Base-by-base conservation (phyloP, 2,888 invertebrate genomes). In the Tiphia femorata region DNA sequence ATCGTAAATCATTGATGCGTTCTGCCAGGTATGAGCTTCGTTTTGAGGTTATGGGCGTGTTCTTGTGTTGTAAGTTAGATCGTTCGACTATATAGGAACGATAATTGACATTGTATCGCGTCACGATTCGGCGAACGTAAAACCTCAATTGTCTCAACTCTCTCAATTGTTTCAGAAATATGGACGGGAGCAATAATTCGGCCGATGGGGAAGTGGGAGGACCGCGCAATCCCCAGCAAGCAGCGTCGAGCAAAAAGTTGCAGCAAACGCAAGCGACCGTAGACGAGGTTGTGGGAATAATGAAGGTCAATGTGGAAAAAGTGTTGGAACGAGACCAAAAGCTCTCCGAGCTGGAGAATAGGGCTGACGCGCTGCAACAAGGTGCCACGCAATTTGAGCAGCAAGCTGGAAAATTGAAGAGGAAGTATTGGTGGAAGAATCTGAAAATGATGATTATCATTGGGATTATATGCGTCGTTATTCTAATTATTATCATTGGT, bases 381-480 rank as follows among this genome's bases (percentile, higher is more conserved):
- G 96, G 96, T 37, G 96, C 96, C 47, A 96, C 97, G 78, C 95
- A 97, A 79, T 98, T 98, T 84, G 97, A 97, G 84, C 96, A 97
- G 76, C 96, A 96, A 84, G 97, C 97, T 58, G 97, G 97, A 77
- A 97, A 97, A 87, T 88, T 97, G 84, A 97, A 97, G 86, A 90
- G 96, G 82, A 97, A 97, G 86, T 97, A 95, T 84, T 98, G 97
- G 97, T 91, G 96, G 90, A 96, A 97, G 86, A 98, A 98, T 85
- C 87, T 97, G 79, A 97, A 97, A 90, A 94, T 95, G 94, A 95
- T 95, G 94, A 93, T 95, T 77, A 93, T 95, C 76, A 91, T 94
- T 88, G 95, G 94, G 58, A 89, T 93, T 56, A 94, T 95, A 83
- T 93, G 91, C 61, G 87, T 92, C 76, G 88, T 93, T 70, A 90